Evolutionary conservation across 2,113 vertebrate species (phyloP), one percentile per base, ranked within the genome.

Genomic region (Cephalopterus ornatus): DNA sequence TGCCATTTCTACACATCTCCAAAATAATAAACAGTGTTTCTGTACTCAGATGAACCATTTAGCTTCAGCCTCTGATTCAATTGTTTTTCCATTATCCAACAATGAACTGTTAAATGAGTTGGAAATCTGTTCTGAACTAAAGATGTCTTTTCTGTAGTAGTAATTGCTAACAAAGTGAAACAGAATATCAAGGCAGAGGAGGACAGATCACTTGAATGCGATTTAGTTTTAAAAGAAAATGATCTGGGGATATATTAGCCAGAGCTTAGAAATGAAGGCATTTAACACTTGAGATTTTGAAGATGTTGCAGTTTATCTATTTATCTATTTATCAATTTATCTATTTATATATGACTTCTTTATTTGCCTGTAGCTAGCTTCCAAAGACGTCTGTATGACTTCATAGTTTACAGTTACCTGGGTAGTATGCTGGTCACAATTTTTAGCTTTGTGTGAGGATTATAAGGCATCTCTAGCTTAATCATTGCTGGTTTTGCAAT

Each of bases 21-120:
- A 14, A 91, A 81, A 65, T 42, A 85, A 44, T 39, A 44, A 83
- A 58, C 26, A 46, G 62, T 24, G 49, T 85, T 93, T 93, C 74
- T 85, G 32, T 79, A 56, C 53, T 91, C 62, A 72, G 13, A 92
- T 80, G 74, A 94, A 85, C 50, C 42, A n/a, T 70, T 85, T 85
- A 47, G 41, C 52, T 93, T 11, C 41, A 81, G 30, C 44, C 41
- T 86, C 50, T 35, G 42, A 90, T 67, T 91, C 58, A 86, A 42
- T 24, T 81, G 73, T n/a, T 86, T 93, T 88, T 85, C 75, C 61
- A 65, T 92, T 82, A 84, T 78, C 56, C 56, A 67, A 61, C 68
- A 84, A 88, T 75, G 90, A 93, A 55, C 20, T 72, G 52, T 50
- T 92, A 91, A 96, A 92, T 72, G 28, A 86, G 59, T 67, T 86